These are phyloP conservation scores for Paramormyrops hopkinsi DNA, from an alignment of 2,797 vertebrate species.

Conservation along the genomic window DNA sequence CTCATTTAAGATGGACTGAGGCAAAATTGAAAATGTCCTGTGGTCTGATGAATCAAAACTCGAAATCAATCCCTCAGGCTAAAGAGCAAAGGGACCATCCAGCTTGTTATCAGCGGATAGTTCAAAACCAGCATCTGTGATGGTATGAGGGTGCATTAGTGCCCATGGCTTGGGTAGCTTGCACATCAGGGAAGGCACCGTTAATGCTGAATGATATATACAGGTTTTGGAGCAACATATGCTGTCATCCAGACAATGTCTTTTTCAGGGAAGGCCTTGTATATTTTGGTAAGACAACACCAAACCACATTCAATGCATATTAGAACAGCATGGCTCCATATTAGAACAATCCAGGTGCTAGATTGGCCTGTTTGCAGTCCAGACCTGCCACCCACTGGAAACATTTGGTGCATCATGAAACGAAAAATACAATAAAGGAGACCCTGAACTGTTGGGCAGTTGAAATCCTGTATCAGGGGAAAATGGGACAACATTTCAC, in stretches of 20 bases:
- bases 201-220: neutral
- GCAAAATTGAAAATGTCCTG: neutral
- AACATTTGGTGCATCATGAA: neutral
- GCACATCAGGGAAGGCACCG: neutral
- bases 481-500: neutral
- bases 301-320: neutral
- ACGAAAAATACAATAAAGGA: neutral
- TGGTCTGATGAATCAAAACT: neutral
- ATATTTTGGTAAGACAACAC: neutral
- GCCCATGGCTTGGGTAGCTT: neutral
- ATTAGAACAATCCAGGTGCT: neutral
- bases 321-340: neutral
- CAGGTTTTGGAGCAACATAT: neutral
- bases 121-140: neutral
- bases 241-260: neutral
- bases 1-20: neutral
- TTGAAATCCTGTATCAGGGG: neutral
- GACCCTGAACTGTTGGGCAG: neutral
- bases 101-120: neutral
- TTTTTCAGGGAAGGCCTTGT: neutral
- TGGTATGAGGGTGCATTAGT: neutral
- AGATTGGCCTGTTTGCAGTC: neutral
- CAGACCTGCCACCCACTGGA: neutral
- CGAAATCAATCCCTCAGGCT: neutral
- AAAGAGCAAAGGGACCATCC: neutral